phyloP scores from a whole-genome alignment of 2,888 invertebrate species.

The Meganola albula region DNA sequence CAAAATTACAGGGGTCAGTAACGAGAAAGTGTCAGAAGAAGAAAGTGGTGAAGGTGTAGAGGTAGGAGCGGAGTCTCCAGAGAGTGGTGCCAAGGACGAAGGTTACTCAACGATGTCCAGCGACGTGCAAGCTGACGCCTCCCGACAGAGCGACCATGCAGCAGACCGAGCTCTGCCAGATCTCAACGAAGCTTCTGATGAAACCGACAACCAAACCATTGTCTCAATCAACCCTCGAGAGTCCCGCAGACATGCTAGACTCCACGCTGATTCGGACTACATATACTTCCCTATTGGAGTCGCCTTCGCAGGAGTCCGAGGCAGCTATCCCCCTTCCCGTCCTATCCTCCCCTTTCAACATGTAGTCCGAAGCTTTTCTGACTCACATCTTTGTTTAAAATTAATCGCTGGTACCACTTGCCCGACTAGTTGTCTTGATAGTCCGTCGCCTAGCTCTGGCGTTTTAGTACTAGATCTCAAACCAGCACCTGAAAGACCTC shows the following conservation, averaged over 20 bases:
- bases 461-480: slow-evolving; percentile 79
- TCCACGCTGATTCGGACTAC: slow-evolving; percentile 79
- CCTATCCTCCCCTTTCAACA: slow-evolving; percentile 84
- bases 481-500: slow-evolving; percentile 75
- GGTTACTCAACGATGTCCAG: slow-evolving; percentile 91
- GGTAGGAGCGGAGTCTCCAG: slow-evolving; percentile 85
- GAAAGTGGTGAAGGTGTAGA: slow-evolving; percentile 78
- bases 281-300: slow-evolving; percentile 83
- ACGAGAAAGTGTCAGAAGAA: slow-evolving; percentile 60
- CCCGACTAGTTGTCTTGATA: slow-evolving; percentile 71
- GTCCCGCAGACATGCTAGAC: slow-evolving; percentile 74
- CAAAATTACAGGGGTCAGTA: slow-evolving; percentile 46
- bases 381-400: slow-evolving; percentile 85
- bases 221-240: slow-evolving; percentile 70
- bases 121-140: slow-evolving; percentile 86
- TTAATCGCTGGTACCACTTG: slow-evolving; percentile 79
- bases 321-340: slow-evolving; percentile 84
- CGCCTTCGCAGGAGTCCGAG: slow-evolving; percentile 80
- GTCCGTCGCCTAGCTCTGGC: slow-evolving; percentile 80
- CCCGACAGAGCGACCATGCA: slow-evolving; percentile 76
- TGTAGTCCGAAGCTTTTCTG: slow-evolving; percentile 85
- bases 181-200: slow-evolving; percentile 85
- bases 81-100: slow-evolving; percentile 87
- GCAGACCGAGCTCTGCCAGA: slow-evolving; percentile 81
- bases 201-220: slow-evolving; percentile 80